phyloP scores from a whole-genome alignment of 1,140 invertebrate genomes.

The Drosophila hydei region DNA sequence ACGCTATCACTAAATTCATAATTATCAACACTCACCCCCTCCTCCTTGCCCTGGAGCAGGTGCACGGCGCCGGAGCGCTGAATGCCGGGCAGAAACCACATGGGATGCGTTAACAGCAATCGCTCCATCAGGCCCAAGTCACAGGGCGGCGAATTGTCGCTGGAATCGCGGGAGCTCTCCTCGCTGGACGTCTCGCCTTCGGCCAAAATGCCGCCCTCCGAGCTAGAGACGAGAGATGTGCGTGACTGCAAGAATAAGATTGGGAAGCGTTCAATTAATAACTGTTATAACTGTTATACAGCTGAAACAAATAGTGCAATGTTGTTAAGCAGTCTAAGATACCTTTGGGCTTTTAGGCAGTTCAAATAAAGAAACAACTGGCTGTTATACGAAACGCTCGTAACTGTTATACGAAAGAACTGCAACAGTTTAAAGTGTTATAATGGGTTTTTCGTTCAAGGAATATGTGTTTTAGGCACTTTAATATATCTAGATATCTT shows the following conservation, averaged over 20 bases:
- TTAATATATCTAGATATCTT: no score
- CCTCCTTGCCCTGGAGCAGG: constrained; percentile 95
- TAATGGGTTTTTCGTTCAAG: no score
- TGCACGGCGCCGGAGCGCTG: constrained; percentile 96
- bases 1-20: constrained; percentile 70
- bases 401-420: no score
- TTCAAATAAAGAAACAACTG: no score
- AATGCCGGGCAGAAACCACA: constrained; percentile 98
- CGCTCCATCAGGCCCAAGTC: constrained; percentile 94
- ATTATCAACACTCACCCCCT: constrained; percentile 89
- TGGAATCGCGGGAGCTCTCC: constrained; percentile 74
- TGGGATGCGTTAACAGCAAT: constrained; percentile 94
- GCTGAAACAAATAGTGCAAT: no score
- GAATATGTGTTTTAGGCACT: no score
- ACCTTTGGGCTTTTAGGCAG: no score
- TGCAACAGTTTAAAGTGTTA: no score
- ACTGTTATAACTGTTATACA: neutral
- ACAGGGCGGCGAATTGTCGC: constrained; percentile 86
- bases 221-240: constrained; percentile 82
- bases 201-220: constrained; percentile 83
- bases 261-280: neutral
- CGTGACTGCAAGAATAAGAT: constrained; percentile 70
- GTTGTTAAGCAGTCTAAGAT: no score
- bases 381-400: no score
- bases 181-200: constrained; percentile 83